Percentiles rank a stretch among this genome's conserved stretches.
Evolutionary conservation across 1,140 invertebrate genomes (phyloP).

Genomic region (Tetranychus urticae): DNA sequence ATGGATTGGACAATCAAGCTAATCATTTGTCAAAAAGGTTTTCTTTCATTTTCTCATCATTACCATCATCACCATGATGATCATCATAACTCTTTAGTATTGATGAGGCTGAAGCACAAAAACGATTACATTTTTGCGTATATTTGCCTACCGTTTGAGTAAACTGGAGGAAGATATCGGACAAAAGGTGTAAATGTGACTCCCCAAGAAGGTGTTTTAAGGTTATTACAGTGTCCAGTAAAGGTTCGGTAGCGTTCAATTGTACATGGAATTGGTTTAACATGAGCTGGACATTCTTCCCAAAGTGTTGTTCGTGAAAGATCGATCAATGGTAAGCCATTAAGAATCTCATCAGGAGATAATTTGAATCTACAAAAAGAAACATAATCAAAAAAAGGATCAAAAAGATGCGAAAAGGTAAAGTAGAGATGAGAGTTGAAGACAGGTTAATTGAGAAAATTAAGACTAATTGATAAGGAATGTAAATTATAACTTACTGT

Average conservation of each 20-base stretch:
- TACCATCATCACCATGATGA: not conserved
- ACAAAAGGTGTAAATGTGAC: conserved; percentile 44
- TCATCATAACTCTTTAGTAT: not conserved
- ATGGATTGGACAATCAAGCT: too few relatives aligned
- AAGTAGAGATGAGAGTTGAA: too few relatives aligned
- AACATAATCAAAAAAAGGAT: not conserved
- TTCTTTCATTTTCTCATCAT: too few relatives aligned
- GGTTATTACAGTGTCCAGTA: conserved; percentile 75
- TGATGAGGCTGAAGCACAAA: not conserved
- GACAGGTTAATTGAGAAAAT: too few relatives aligned
- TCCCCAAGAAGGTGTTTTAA: conserved; percentile 70
- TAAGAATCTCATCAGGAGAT: conserved; percentile 62
- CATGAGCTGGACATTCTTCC: conserved; percentile 57
- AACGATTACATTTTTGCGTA: not conserved
- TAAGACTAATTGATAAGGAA: too few relatives aligned
- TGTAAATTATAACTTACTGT: conserved; percentile 1
- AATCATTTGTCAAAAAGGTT: not conserved
- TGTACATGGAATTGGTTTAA: conserved; percentile 53
- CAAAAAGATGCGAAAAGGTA: not conserved
- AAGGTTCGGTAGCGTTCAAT: conserved; percentile 43
- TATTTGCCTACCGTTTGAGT: conserved; percentile 13
- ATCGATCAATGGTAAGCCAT: conserved; percentile 60
- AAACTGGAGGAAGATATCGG: conserved; percentile 20
- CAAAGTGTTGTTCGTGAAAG: conserved; percentile 57
- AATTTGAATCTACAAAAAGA: conserved; percentile 41